Conservation (phyloP, 2,797 vertebrate species). For the Triplophysa yarkandensis region DNA sequence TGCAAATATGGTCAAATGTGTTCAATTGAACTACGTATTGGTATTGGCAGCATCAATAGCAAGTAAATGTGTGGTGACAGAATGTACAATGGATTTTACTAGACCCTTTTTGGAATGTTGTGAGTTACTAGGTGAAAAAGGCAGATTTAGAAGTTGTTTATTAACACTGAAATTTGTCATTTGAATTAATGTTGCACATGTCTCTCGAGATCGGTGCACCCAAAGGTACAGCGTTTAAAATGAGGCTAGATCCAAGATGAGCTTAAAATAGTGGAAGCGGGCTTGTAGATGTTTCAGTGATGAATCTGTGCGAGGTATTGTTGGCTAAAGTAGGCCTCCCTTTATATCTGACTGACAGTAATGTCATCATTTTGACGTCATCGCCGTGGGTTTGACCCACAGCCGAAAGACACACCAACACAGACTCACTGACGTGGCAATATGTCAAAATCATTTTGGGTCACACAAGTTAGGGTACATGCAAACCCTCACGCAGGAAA, state of each 20-base stretch:
- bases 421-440: constrained; percentile 45
- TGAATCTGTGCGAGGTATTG: constrained; percentile 65
- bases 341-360: constrained; percentile 71
- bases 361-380: constrained; percentile 71
- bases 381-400: constrained; percentile 66
- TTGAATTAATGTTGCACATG: neutral
- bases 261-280: constrained; percentile 8
- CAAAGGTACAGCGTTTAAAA: neutral
- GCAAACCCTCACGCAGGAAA: constrained; percentile 57
- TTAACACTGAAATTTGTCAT: neutral
- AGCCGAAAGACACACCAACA: constrained; percentile 50
- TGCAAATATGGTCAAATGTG: neutral
- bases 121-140: too few relatives aligned
- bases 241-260: constrained; percentile 15
- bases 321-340: constrained; percentile 68
- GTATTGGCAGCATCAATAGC: too few relatives aligned
- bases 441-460: constrained; percentile 47
- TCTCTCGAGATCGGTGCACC: neutral
- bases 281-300: constrained; percentile 1
- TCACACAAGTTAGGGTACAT: constrained; percentile 44
- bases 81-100: too few relatives aligned
- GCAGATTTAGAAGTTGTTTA: neutral
- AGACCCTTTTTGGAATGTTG: neutral
- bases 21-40: too few relatives aligned
- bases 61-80: too few relatives aligned